Base-by-base conservation (phyloP, 2,113 vertebrate species). In the Hiodon alosoides region DNA sequence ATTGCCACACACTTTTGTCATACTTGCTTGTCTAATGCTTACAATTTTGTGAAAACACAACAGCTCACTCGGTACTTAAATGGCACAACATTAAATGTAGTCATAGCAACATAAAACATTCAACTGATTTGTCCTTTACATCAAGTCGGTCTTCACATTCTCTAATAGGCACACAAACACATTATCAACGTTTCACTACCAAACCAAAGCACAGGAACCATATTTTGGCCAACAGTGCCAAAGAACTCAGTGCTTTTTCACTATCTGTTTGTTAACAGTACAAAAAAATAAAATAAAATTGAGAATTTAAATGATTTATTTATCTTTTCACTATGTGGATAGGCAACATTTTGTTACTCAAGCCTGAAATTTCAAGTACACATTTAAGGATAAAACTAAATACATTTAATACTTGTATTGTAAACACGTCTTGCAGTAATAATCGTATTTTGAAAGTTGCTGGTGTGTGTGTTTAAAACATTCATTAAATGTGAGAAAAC, bases 301-400 rank as follows among this genome's bases (percentile, higher is more conserved):
- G 51, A 67, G 47, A 50, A 7, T 68, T 68, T 7, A 68, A 52
- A 50, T 52, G 66, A 68, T 68, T 52, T 5, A 31, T 31, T 31
- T 31, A 31, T 31, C 31, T 31, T 31, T 31, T 31, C 31, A 31
- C 31, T 31, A 31, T 31, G 31, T 31, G 31, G 31, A 31, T 31
- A 31, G 31, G 31, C 31, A 31, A 31, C 31, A 31, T 31, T 31
- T 31, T 31, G 31, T 31, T 31, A 31, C 31, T 31, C 31, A 31
- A 31, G 31, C 31, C 31, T 31, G 31, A 69, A 54, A 69, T 55
- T 69, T 69, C 68, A 69, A 69, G 51, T 69, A 69, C 68, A 54
- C 8, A 17, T 55, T 61, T 5, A 1, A 13, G 7, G 10, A 5
- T 61, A 61, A 61, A 61, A 31, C 31, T 31, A 31, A 31, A 31